Conservation (phyloP, 2,797 vertebrate genomes). For the Alfaro cultratus region DNA sequence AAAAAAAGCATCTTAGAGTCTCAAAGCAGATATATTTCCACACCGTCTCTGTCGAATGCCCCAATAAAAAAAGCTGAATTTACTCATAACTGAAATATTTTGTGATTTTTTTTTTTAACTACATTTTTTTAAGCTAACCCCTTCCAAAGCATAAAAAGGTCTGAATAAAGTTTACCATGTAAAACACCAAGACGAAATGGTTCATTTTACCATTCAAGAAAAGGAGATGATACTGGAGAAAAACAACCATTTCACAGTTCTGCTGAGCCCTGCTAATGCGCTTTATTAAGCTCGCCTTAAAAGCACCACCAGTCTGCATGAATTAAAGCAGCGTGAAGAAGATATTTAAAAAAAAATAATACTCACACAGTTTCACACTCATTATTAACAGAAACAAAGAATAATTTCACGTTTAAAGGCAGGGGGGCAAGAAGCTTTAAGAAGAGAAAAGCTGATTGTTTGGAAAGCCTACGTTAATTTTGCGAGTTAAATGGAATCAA, state of each 20-base stretch:
- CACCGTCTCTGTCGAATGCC: background rate
- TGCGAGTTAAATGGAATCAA: slow-evolving; percentile 69
- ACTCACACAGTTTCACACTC: background rate
- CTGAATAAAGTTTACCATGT: background rate
- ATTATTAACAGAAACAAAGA: background rate
- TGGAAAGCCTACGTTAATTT: too few species aligned
- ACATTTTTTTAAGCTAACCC: background rate
- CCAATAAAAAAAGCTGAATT: background rate
- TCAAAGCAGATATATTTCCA: background rate
- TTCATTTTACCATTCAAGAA: background rate
- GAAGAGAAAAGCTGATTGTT: slow-evolving; percentile 1
- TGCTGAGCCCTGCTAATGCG: background rate
- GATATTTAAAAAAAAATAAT: background rate
- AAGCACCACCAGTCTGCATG: background rate
- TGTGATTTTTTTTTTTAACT: background rate
- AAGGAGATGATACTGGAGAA: background rate
- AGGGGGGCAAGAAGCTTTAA: background rate
- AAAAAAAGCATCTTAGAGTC: background rate
- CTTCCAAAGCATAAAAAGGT: background rate
- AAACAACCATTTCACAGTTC: slow-evolving; percentile 2
- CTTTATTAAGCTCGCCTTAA: background rate
- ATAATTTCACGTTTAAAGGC: background rate
- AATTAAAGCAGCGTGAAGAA: background rate
- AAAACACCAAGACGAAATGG: background rate
- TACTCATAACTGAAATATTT: background rate